Percentiles rank a stretch among this genome's conserved stretches.
Conservation (phyloP, 1,140 invertebrate genomes). For the Macrostomum lignano region DNA sequence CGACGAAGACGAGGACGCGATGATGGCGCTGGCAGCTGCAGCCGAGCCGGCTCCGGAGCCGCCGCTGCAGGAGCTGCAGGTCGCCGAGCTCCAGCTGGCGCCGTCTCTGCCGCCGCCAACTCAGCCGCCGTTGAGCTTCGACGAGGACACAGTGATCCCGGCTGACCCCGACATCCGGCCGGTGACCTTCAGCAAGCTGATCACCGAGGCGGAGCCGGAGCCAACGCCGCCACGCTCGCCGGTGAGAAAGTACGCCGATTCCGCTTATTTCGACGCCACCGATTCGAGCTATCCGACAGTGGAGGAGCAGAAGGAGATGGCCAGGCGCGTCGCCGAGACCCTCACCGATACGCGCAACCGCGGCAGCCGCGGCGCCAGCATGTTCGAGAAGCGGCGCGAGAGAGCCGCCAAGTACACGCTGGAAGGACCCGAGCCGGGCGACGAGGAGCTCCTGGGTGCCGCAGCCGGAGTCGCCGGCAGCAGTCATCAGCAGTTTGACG, state of each 20-base stretch:
- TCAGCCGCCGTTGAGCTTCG: no score
- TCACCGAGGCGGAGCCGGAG: neutral
- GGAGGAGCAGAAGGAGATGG: constrained; percentile 69
- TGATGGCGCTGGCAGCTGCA: no score
- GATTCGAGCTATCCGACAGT: constrained; percentile 59
- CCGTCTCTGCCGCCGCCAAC: no score
- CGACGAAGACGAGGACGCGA: no score
- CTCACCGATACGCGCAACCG: neutral
- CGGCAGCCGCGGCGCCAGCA: neutral
- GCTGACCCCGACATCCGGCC: neutral
- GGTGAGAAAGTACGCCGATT: constrained; percentile 70
- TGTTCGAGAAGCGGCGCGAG: constrained; percentile 3
- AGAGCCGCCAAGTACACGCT: constrained; percentile 2
- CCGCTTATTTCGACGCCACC: constrained; percentile 52
- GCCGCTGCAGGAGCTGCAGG: no score
- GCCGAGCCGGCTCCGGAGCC: no score
- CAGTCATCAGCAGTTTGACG: neutral
- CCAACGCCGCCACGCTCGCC: no score
- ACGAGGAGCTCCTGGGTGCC: neutral
- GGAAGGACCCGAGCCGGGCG: neutral
- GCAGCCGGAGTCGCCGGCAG: neutral
- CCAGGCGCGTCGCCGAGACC: constrained; percentile 31
- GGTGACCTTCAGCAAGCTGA: neutral
- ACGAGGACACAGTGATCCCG: neutral
- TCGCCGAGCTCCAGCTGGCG: no score